Conservation (phyloP, 1,140 invertebrate genomes). For the Arctopsyche grandis region DNA sequence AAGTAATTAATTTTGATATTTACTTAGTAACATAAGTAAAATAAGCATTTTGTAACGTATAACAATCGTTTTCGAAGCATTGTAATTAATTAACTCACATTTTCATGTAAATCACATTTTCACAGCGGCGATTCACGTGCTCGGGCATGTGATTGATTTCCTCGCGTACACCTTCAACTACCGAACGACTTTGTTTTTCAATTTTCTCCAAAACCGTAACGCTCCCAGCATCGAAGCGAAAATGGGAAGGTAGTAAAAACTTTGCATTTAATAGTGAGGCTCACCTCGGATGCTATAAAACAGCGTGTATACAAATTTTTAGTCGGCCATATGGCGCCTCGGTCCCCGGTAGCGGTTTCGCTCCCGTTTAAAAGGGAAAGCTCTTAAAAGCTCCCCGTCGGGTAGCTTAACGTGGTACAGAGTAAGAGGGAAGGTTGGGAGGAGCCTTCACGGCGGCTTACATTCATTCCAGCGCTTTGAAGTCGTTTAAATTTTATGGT, state of each 20-base stretch:
- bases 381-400: slow-evolving; percentile 20
- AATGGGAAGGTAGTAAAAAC: neutral
- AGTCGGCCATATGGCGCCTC: slow-evolving; percentile 16
- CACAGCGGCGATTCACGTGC: no score
- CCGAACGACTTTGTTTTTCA: no score
- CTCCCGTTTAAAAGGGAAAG: slow-evolving; percentile 7
- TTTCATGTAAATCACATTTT: no score
- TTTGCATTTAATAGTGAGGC: slow-evolving; percentile 14
- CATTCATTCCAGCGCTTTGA: slow-evolving; percentile 52
- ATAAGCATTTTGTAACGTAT: no score
- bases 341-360: neutral
- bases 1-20: no score
- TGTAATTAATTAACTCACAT: no score
- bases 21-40: no score
- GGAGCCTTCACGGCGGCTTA: slow-evolving; percentile 41
- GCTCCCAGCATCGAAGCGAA: neutral
- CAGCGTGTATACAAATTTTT: slow-evolving; percentile 37
- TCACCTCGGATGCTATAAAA: slow-evolving; percentile 15
- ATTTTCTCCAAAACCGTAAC: neutral
- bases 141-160: no score
- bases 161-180: no score
- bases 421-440: neutral
- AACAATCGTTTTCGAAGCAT: no score
- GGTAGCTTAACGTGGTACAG: neutral
- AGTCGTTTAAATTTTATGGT: slow-evolving; percentile 55